Base-by-base conservation (phyloP, 2,888 invertebrate genomes). In the Hermodice carunculata region DNA sequence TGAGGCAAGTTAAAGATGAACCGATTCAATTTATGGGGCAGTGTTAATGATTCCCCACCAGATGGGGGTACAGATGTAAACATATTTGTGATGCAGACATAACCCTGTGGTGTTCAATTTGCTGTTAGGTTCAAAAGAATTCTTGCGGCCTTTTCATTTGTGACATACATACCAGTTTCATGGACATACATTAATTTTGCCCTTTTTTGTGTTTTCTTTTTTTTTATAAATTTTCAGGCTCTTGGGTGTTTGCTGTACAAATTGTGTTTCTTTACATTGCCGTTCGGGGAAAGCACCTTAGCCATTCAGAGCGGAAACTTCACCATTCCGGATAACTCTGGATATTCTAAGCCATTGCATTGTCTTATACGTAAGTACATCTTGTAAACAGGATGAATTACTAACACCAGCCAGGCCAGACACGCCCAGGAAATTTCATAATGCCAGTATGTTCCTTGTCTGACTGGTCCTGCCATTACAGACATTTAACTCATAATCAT, bases 301-400 rank as follows among this genome's bases (percentile, higher is more conserved):
- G 95, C 96, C 57, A 96, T 96, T 81, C 94, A 95, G 86, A 94
- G 92, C 85, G 95, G 93, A 57, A 92, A 92, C 81, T 94, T 94
- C 84, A 90, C 90, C 73, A 92, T 95, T 87, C 95, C 95, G 59
- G 92, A 94, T 83, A 90, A 89, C 86, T 92, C 93, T 24, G 90
- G 89, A 85, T 94, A 90, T 87, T 91, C 92, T 28, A 89, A 89
- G 78, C 89, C 90, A 65, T 86, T 92, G 64, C 86, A 92, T 85
- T 90, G 91, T 74, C 87, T 94, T 65, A 93, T 94, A 71, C 90
- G 93, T 91, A 86, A 88, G 90, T 86, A 40, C 29, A 37, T 8
- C 37, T 4, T 19, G 22, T 46, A n/a, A 11, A 46, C 46, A 46
- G 19, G 40, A 37, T 11, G 40, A n/a, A n/a, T n/a, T n/a, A n/a